Evolutionary conservation across 2,797 vertebrate genomes (phyloP), one percentile per base, ranked within the genome.

Genomic region (Tarsius wallacei): DNA sequence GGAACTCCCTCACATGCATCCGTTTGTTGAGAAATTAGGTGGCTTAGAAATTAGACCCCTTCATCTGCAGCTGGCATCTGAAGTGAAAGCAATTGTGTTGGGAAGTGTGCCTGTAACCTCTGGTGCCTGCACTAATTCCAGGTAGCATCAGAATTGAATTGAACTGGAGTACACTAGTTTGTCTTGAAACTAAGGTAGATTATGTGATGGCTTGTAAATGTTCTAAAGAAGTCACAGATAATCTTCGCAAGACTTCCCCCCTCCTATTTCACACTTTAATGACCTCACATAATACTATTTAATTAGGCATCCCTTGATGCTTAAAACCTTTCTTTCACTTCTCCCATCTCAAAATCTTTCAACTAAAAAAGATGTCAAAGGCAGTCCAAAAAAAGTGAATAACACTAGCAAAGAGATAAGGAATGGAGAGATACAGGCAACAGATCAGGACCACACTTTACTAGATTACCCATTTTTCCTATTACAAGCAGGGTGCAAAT

Each of bases 321-420:
- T 89, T 78, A 87, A 90, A 95, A 90, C 28, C 11, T n/a, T n/a
- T n/a, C 59, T 82, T 80, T 95, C 33, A 63, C 22, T 88, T 87
- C 36, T 36, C 91, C 47, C n/a, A 90, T 66, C 24, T 90, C 1
- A 94, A 84, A 80, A 81, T 71, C 36, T 81, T 91, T 84, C 33
- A 63, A 5, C 24, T 81, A 74, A n/a, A 76, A 26, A 84, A 84
- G 22, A 7, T n/a, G 15, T 7, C 6, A 73, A 6, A 91, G 22
- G 16, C 9, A 36, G 3, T 77, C n/a, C 4, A 36, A 53, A 96
- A 53, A 61, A 31, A n/a, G 12, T 24, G 59, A 36, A 28, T 47
- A n/a, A 12, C 57, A 80, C 24, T 63, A 76, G 51, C 17, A 94
- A 21, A 81, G 14, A 5, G 55, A 12, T 66, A 76, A 64, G 26